Evolutionary conservation across 2,113 vertebrate genomes (phyloP).

Genomic region (Rhinoderma darwinii): DNA sequence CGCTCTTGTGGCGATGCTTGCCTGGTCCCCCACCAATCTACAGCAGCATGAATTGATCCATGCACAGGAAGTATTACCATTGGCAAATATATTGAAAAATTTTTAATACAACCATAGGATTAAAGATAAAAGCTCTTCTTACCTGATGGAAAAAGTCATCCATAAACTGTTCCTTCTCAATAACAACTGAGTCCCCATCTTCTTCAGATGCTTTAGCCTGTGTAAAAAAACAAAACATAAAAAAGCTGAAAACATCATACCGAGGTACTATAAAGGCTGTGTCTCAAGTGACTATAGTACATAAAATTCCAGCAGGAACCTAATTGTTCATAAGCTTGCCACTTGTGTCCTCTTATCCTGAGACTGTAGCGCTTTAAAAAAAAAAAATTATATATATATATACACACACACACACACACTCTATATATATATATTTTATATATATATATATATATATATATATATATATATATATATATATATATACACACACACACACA

Average conservation of each 20-base stretch:
- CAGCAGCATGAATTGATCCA: background rate
- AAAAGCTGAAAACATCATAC: background rate
- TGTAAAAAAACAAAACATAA: background rate
- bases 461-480: too few species aligned
- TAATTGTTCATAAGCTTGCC: too few species aligned
- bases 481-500: too few species aligned
- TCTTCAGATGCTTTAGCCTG: conserved; percentile 76
- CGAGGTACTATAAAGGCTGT: background rate
- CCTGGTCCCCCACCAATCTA: background rate
- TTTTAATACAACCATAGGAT: background rate
- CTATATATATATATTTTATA: too few species aligned
- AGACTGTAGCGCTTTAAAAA: too few species aligned
- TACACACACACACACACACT: too few species aligned
- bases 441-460: too few species aligned
- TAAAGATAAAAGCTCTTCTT: conserved; percentile 29
- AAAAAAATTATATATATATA: too few species aligned
- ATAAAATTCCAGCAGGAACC: too few species aligned
- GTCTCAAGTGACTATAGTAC: too few species aligned
- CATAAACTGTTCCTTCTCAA: conserved; percentile 90
- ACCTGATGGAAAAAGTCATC: conserved; percentile 94
- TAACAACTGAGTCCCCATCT: conserved; percentile 79
- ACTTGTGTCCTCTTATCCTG: too few species aligned
- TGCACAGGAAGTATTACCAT: background rate
- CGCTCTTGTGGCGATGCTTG: too few species aligned
- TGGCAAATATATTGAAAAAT: background rate